Base-by-base conservation (phyloP, 1,140 invertebrate species). In the Neodiprion virginianus region DNA sequence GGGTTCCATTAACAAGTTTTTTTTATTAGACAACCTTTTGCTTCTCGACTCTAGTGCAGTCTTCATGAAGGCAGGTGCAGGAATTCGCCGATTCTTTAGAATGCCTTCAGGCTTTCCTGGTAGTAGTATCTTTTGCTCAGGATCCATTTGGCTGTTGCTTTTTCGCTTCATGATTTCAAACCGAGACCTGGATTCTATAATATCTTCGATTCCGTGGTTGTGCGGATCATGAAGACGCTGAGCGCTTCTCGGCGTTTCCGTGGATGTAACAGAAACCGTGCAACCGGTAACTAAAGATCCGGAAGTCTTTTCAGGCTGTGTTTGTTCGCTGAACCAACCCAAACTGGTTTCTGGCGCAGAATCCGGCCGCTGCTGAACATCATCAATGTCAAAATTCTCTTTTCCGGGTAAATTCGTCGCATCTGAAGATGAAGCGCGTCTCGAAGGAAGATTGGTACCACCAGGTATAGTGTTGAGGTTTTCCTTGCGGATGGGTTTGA, bases 11-110 rank as follows among this genome's bases (percentile, higher is more conserved):
- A 67, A 74, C 50, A 66, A 11, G 50, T 61, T 28, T 17, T 78
- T 71, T 83, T 88, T 86, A 85, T 81, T 85, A 88, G 66, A 85
- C 79, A 67, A 77, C 78, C 79, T 83, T 83, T 84, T 86, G 73
- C 86, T 90, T 72, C 90, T 88, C 1, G 84, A 80, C 75, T 88
- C 88, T 12, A 93, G 85, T 0, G 91, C 90, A 21, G 92, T 92
- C 79, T 91, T 91, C 76, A 94, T 90, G 76, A 93, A 93, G 0
- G 89, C 90, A 0, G 92, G 91, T 47, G 93, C 92, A 1, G 90
- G 92, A n/a, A 93, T 76, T 69, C 90, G 81, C 4, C 78, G 74
- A 8, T 72, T 69, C 21, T 84, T 86, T 8, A 82, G 65, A 40
- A 79, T 77, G 11, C 71, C 71, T 10, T 40, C 28, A 40, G 28